These are phyloP conservation scores for Azorinus chamasolen DNA, from an alignment of 2,888 invertebrate species.

Conservation along the genomic window DNA sequence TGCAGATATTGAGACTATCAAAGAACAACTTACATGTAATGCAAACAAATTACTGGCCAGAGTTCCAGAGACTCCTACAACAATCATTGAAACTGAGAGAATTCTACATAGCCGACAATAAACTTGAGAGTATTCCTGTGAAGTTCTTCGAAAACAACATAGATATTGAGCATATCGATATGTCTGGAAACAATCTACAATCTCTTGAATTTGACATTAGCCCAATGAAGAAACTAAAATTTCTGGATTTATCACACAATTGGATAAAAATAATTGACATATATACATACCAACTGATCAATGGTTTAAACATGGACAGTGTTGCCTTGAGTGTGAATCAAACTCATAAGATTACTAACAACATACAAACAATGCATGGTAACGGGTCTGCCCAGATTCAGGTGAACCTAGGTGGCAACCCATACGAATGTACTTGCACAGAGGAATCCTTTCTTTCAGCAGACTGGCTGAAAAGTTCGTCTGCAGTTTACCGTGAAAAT, in stretches of 20 bases:
- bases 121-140: constrained; percentile 2
- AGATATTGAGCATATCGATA: neutral
- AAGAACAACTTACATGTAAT: constrained; percentile 12
- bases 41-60: neutral
- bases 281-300: neutral
- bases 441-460: neutral
- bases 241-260: constrained; percentile 15
- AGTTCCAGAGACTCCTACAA: constrained; percentile 4
- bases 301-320: too few relatives aligned
- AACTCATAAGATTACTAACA: too few relatives aligned
- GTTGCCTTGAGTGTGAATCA: too few relatives aligned
- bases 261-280: neutral
- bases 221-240: constrained; percentile 4
- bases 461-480: constrained; percentile 9
- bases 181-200: constrained; percentile 7
- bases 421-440: constrained; percentile 15
- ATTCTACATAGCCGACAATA: constrained; percentile 16
- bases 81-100: neutral
- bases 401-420: constrained; percentile 7
- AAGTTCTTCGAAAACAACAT: constrained; percentile 17
- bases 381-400: neutral
- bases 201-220: constrained; percentile 8
- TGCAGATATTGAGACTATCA: constrained; percentile 12
- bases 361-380: too few relatives aligned
- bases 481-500: neutral